Conservation (phyloP, 2,113 vertebrate species). For the Psophia crepitans region DNA sequence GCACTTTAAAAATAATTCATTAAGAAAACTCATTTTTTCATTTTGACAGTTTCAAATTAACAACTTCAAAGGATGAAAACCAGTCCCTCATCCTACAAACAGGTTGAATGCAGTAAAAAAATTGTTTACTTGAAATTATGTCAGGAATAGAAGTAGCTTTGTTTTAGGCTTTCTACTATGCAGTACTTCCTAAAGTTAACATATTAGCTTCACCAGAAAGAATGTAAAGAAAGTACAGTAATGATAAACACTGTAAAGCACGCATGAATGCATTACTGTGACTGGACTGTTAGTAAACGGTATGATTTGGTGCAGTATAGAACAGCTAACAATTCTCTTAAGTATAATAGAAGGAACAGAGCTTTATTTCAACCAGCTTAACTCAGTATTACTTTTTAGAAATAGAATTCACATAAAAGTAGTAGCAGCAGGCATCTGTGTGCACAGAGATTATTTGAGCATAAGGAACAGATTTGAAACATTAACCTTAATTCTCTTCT, state of each 20-base stretch:
- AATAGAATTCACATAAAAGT: neutral
- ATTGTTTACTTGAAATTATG: neutral
- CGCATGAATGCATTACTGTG: neutral
- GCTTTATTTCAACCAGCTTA: neutral
- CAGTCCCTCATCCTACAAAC: neutral
- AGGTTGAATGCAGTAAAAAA: neutral
- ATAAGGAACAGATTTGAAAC: neutral
- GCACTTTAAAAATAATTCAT: neutral
- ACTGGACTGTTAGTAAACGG: neutral
- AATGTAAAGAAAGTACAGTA: neutral
- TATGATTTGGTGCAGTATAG: neutral
- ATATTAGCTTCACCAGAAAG: neutral
- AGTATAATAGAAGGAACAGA: neutral
- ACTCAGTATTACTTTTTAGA: neutral
- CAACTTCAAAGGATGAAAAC: neutral
- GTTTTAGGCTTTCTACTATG: neutral
- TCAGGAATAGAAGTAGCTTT: neutral
- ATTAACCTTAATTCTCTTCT: neutral
- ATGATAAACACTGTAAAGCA: neutral
- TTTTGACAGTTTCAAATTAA: neutral
- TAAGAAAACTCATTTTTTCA: neutral
- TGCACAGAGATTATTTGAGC: neutral
- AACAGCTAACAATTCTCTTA: neutral
- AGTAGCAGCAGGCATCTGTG: neutral
- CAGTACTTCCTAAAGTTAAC: neutral